Conservation (phyloP, 2,797 vertebrate species). For the Alosa sapidissima region DNA sequence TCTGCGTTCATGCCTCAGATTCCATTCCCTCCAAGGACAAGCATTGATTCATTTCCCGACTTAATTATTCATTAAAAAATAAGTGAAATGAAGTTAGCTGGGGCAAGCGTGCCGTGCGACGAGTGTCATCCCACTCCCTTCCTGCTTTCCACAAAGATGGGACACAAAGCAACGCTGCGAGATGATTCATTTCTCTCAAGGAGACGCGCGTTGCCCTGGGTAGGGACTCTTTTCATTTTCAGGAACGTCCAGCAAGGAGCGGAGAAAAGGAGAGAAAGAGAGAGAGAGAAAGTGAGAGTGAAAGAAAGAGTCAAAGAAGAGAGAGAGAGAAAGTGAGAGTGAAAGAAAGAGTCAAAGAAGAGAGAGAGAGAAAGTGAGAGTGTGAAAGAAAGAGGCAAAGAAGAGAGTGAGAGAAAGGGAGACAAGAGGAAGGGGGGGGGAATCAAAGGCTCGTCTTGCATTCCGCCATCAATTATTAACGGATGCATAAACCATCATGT, state of each 20-base stretch:
- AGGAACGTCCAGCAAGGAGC: slow-evolving; percentile 21
- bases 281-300: neutral
- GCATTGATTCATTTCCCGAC: slow-evolving; percentile 35
- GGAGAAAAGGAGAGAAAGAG: neutral
- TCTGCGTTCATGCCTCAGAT: neutral
- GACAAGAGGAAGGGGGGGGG: neutral
- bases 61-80: slow-evolving; percentile 59
- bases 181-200: slow-evolving; percentile 48
- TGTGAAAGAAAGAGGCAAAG: neutral
- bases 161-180: slow-evolving; percentile 16
- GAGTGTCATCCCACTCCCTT: slow-evolving; percentile 16
- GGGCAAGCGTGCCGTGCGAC: neutral
- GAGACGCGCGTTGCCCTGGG: slow-evolving; percentile 39
- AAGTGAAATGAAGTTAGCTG: slow-evolving; percentile 30
- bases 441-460: slow-evolving; percentile 20
- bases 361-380: neutral
- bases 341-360: neutral
- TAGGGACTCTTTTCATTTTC: slow-evolving; percentile 2
- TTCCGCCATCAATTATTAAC: slow-evolving; percentile 51
- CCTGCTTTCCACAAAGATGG: slow-evolving; percentile 30
- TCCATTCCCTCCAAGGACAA: slow-evolving; percentile 33
- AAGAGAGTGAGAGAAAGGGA: slow-evolving; percentile 6
- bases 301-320: neutral
- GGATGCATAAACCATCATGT: slow-evolving; percentile 43
- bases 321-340: neutral